Evolutionary conservation across 2,113 vertebrate genomes (phyloP).

Genomic region (Marmota monax): DNA sequence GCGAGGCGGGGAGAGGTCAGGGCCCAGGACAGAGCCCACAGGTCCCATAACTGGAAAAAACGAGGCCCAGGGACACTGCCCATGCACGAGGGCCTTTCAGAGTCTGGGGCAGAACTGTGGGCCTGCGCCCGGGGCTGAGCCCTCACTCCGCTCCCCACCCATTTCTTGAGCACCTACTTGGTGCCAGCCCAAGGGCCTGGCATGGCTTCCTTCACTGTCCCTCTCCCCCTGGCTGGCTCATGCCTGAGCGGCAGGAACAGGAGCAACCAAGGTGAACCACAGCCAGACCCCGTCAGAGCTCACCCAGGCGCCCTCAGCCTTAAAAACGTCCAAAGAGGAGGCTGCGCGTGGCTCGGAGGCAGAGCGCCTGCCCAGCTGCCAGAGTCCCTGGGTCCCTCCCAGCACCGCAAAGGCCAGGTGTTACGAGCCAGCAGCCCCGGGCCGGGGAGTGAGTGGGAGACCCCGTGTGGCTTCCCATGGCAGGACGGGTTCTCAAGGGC

Average conservation of each 20-base stretch:
- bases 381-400: neutral
- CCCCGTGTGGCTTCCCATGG: rapidly evolving
- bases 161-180: neutral
- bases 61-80: neutral
- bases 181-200: neutral
- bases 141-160: neutral
- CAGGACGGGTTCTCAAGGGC: no score
- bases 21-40: neutral
- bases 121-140: rapidly evolving
- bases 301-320: rapidly evolving
- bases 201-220: neutral
- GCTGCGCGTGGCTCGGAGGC: no score
- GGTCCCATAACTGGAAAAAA: neutral
- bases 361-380: no score
- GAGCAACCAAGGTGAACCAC: neutral
- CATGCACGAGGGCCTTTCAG: rapidly evolving
- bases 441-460: rapidly evolving
- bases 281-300: no score
- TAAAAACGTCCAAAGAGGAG: neutral
- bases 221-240: no score
- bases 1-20: neutral
- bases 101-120: rapidly evolving
- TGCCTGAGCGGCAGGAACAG: neutral
- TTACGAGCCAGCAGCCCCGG: no score
- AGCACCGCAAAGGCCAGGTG: neutral